Conservation (phyloP, 2,797 vertebrate genomes). For the Choloepus didactylus region DNA sequence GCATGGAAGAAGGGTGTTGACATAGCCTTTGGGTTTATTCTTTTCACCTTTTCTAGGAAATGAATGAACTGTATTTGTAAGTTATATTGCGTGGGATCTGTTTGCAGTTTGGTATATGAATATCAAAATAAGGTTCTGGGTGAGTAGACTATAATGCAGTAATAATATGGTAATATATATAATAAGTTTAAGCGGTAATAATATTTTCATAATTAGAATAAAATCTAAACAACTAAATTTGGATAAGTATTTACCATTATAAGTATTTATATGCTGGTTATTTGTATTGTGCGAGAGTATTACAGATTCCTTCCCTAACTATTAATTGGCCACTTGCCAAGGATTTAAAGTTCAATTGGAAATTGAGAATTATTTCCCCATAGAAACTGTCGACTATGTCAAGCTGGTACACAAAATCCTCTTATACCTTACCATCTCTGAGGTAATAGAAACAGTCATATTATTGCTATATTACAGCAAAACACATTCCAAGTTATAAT, state of each 20-base stretch:
- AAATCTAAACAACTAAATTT: constrained; percentile 31
- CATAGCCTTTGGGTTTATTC: not conserved
- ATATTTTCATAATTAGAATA: not conserved
- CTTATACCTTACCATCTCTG: not conserved
- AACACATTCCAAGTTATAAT: not conserved
- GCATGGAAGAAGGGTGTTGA: not conserved
- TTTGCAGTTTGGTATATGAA: not conserved
- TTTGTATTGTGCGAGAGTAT: not conserved
- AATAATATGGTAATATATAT: not conserved
- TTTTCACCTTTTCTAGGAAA: not conserved
- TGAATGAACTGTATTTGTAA: not conserved
- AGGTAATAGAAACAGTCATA: not conserved
- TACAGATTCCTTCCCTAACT: not conserved
- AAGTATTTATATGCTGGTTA: not conserved
- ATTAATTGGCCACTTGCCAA: not conserved
- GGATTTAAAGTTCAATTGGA: constrained; percentile 9
- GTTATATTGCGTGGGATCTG: not conserved
- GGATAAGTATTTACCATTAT: not conserved
- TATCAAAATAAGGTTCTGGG: not conserved
- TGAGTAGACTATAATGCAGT: not conserved
- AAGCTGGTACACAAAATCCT: not conserved
- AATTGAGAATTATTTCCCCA: constrained; percentile 18
- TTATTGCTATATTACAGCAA: not conserved
- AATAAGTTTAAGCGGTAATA: not conserved
- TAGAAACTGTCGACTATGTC: constrained; percentile 1